Base-by-base conservation (phyloP, 1,140 invertebrate genomes). In the Caenorhabditis tropicalis region DNA sequence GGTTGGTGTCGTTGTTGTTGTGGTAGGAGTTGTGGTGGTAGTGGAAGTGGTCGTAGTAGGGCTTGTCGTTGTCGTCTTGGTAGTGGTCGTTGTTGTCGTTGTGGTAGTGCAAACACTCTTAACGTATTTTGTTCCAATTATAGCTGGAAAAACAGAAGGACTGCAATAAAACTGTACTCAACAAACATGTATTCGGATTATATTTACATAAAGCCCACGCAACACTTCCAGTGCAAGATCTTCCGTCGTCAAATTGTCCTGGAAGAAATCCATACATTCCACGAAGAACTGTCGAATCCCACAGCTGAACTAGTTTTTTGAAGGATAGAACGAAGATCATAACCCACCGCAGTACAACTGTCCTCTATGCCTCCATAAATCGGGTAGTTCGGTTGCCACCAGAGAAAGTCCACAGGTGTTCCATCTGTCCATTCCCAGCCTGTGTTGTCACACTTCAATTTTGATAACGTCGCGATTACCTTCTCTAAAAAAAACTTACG, bases 401-500 rank as follows among this genome's bases (percentile, higher is more conserved):
- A 65, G 10, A 65, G 31, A n/a, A 65, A 65, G 19, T 65, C 58
- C 12, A 65, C 58, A 1, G 58, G 58, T 19, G 58, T 33, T 16
- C 58, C 58, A 19, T 65, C 58, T 16, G 58, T 65, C 58, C 58
- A 65, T 65, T 33, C 58, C 58, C 58, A 65, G 7, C 10, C 58
- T 33, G 58, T 65, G 19, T 65, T 65, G 58, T 65, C 58, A 19
- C 58, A 65, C 58, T 65, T 16, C 10, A 51, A 51, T 16, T 15
- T 51, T 51, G 39, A 43, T 12, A 6, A 43, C 5, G 5, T 43
- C 39, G 5, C 39, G 12, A 6, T 43, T 43, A 43, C 39, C 39
- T 43, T 6, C 12, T 43, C 12, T 43, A 6, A 36, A 65, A 16
- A 33, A 33, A 65, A 65, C 16, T 36, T 3, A 36, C 58, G n/a